These are phyloP conservation scores for Apocrypta bakeri DNA, from an alignment of 1,140 invertebrate genomes.

Conservation along the genomic window DNA sequence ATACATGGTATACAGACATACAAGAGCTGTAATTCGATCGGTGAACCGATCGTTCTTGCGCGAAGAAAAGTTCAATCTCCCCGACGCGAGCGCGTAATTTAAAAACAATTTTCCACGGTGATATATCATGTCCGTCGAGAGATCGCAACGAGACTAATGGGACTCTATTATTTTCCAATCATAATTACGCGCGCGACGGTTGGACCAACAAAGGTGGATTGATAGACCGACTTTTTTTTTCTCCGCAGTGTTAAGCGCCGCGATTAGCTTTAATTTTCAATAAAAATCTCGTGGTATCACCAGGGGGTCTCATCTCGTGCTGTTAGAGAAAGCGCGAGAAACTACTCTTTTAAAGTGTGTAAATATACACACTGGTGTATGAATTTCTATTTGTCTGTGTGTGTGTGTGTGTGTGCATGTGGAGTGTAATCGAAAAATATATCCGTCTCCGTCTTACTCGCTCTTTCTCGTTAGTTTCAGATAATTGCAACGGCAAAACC, in stretches of 20 bases:
- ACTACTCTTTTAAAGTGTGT: too few species aligned
- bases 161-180: conserved; percentile 2
- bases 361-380: too few species aligned
- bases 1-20: too few species aligned
- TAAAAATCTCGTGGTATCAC: background rate
- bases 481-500: too few species aligned
- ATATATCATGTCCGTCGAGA: background rate
- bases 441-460: too few species aligned
- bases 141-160: background rate
- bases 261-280: conserved; percentile 2
- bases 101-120: conserved; percentile 3
- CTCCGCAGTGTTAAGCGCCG: background rate
- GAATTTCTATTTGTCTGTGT: too few species aligned
- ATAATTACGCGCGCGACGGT: background rate
- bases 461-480: too few species aligned
- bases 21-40: conserved; percentile 26
- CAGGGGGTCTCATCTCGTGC: background rate
- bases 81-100: background rate
- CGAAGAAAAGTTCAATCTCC: background rate
- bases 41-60: conserved; percentile 2
- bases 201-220: background rate
- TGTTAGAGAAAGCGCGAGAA: background rate
- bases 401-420: too few species aligned
- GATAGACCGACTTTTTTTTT: background rate
- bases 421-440: background rate